Percentiles rank a stretch among this genome's conserved stretches.
phyloP scores from a whole-genome alignment of 2,113 vertebrate genomes.

The Myotis yumanensis region DNA sequence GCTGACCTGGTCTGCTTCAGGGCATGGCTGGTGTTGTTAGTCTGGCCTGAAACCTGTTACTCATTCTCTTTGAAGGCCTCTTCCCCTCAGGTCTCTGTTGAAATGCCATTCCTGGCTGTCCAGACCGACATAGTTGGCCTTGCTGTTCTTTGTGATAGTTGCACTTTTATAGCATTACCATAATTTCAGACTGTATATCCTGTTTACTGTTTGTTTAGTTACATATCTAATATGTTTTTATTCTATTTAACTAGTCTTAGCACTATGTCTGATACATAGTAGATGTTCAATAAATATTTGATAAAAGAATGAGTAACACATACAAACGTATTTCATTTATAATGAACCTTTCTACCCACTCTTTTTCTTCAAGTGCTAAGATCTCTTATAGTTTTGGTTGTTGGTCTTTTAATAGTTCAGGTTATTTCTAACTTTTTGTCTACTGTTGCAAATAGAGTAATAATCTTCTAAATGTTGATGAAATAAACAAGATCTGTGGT shows the following conservation, averaged over 20 bases:
- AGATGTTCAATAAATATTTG: not conserved
- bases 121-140: not conserved
- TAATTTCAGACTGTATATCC: not conserved
- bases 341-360: not conserved
- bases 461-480: not conserved
- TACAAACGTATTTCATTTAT: not conserved
- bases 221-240: not conserved
- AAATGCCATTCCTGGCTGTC: not conserved
- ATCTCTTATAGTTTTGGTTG: not conserved
- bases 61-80: not conserved
- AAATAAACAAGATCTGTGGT: conserved; percentile 1
- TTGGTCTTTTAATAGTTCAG: not conserved
- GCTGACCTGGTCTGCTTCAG: not conserved
- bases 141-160: not conserved
- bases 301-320: not conserved
- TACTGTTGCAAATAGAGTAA: not conserved
- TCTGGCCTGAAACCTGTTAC: not conserved
- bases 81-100: not conserved
- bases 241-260: not conserved
- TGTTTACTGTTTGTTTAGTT: not conserved
- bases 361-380: conserved; percentile 15
- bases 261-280: not conserved
- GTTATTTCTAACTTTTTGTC: not conserved
- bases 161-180: not conserved
- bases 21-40: not conserved